A percentile compares a stretch with the other conserved stretches of the same genome.
Conservation (phyloP, 1,140 invertebrate genomes). For the Drosophila pallidifrons region DNA sequence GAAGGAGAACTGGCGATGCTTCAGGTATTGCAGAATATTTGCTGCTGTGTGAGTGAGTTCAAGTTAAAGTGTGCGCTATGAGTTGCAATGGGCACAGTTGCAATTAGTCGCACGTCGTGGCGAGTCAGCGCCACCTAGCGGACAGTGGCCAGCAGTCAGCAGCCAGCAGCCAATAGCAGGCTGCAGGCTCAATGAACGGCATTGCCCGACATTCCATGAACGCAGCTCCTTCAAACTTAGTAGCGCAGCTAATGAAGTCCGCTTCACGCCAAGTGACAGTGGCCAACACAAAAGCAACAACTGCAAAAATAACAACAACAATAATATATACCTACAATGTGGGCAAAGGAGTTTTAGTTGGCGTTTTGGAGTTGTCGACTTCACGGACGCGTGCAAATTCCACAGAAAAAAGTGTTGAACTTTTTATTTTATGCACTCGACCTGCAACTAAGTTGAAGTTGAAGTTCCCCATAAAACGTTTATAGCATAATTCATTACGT, state of each 20-base stretch:
- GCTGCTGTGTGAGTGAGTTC: constrained; percentile 20
- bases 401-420: constrained; percentile 62
- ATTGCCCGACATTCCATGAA: constrained; percentile 75
- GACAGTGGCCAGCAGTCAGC: constrained; percentile 41
- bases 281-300: neutral
- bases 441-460: constrained; percentile 60
- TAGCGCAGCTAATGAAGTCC: constrained; percentile 66
- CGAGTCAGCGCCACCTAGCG: constrained; percentile 66
- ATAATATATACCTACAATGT: constrained; percentile 20
- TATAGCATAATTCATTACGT: neutral
- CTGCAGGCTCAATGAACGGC: constrained; percentile 71
- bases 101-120: constrained; percentile 66
- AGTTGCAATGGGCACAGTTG: constrained; percentile 26
- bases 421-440: constrained; percentile 65
- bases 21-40: constrained; percentile 20
- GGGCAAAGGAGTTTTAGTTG: neutral
- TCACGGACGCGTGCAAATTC: constrained; percentile 78
- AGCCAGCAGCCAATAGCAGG: constrained; percentile 21
- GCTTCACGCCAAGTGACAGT: constrained; percentile 10
- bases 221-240: constrained; percentile 21
- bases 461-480: constrained; percentile 11
- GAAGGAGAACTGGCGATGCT: constrained; percentile 19
- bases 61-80: constrained; percentile 6
- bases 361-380: constrained; percentile 24
- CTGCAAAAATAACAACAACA: no score